Conservation (phyloP, 2,888 invertebrate genomes). For the Cryptophagus acutangulus region DNA sequence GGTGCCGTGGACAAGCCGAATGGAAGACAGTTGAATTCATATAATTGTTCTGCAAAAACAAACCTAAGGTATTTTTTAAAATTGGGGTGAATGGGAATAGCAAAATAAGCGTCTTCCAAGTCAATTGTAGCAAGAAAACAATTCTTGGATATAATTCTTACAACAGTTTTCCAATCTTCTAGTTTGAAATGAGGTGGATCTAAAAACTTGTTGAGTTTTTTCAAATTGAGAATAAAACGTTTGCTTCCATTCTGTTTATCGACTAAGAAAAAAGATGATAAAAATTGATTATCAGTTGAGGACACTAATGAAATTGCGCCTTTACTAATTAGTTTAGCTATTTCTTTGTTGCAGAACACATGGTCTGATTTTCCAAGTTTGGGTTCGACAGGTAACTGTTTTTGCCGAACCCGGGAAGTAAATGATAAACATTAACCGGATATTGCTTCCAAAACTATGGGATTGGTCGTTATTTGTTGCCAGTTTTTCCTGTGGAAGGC, state of each 20-base stretch:
- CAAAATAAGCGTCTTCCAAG: conserved; percentile 24
- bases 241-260: conserved; percentile 16
- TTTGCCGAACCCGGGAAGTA: too few relatives aligned
- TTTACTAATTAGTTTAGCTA: too few relatives aligned
- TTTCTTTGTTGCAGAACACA: too few relatives aligned
- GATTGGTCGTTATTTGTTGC: too few relatives aligned
- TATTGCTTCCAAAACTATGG: too few relatives aligned
- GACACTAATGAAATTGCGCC: too few relatives aligned
- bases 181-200: conserved; percentile 29
- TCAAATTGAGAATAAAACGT: conserved; percentile 25
- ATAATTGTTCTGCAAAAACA: conserved; percentile 21
- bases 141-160: conserved; percentile 18
- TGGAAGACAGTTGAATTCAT: conserved; percentile 29
- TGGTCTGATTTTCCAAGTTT: too few relatives aligned
- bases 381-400: too few relatives aligned
- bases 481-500: too few relatives aligned
- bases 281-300: too few relatives aligned
- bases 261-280: too few relatives aligned
- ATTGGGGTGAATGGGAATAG: conserved; percentile 21
- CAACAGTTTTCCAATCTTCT: conserved; percentile 26
- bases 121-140: conserved; percentile 14
- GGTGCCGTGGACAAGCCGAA: conserved; percentile 30
- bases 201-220: conserved; percentile 25
- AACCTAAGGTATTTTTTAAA: conserved; percentile 26
- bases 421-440: too few relatives aligned